Conservation (phyloP, 2,797 vertebrate species). For the Pangasius macronema region DNA sequence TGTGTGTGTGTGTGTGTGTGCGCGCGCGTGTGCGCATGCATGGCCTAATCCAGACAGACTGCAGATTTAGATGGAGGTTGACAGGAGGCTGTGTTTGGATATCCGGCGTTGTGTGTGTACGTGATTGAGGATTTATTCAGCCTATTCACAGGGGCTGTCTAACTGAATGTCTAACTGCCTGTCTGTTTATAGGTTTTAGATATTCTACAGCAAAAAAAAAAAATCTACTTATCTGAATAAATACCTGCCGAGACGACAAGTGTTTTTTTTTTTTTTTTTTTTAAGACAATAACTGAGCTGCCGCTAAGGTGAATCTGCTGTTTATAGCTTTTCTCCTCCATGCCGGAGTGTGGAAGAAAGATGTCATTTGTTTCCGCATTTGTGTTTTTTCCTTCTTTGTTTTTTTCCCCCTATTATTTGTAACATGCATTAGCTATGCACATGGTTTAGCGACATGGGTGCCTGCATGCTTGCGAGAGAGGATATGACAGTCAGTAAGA, state of each 20-base stretch:
- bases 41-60: not conserved
- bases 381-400: not conserved
- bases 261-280: not conserved
- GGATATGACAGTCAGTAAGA: not conserved
- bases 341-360: not conserved
- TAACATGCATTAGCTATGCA: not conserved
- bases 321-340: not conserved
- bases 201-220: not conserved
- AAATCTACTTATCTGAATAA: not conserved
- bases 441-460: not conserved
- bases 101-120: not conserved
- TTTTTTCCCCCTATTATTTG: not conserved
- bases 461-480: not conserved
- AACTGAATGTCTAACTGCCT: not conserved
- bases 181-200: not conserved
- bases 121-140: not conserved
- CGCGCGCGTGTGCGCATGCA: not conserved
- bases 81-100: constrained; percentile 3
- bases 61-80: constrained; percentile 19
- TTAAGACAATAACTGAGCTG: not conserved
- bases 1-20: not conserved
- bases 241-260: not conserved
- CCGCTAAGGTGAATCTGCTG: not conserved
- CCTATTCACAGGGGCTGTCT: not conserved
- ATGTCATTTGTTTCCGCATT: not conserved